These are phyloP conservation scores for Chloroceryle amazona DNA, from an alignment of 2,797 vertebrate genomes.

Conservation along the genomic window DNA sequence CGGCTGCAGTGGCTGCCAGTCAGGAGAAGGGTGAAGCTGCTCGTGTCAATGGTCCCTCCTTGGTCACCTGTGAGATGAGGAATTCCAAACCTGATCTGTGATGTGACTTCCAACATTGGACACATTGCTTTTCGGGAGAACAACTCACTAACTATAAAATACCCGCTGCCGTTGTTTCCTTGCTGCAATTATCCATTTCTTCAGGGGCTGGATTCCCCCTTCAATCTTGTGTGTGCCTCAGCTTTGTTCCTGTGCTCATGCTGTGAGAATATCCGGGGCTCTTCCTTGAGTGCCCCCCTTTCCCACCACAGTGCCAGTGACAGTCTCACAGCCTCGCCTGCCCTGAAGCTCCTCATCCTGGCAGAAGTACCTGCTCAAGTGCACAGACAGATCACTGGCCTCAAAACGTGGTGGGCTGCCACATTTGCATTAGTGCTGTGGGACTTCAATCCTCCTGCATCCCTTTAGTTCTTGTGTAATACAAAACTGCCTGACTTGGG, in stretches of 20 bases:
- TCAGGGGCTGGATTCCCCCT: background rate
- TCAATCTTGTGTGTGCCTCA: background rate
- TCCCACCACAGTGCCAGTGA: background rate
- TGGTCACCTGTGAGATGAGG: background rate
- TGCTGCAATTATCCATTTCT: background rate
- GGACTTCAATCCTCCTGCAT: background rate
- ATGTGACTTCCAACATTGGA: background rate
- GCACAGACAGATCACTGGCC: background rate
- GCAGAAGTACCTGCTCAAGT: background rate
- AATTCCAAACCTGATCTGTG: background rate
- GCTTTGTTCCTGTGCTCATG: background rate
- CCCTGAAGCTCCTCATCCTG: background rate
- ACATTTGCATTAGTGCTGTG: accelerated
- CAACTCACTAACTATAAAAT: background rate
- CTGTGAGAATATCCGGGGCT: background rate
- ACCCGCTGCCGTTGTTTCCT: background rate
- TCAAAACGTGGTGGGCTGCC: background rate
- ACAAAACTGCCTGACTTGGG: background rate
- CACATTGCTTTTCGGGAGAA: background rate
- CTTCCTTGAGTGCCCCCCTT: background rate
- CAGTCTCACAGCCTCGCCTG: background rate
- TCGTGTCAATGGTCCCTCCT: background rate
- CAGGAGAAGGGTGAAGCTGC: background rate
- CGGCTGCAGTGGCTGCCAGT: background rate
- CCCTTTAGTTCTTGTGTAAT: background rate